These are phyloP conservation scores for Idaea biselata DNA, from an alignment of 2,888 invertebrate genomes.

Conservation along the genomic window DNA sequence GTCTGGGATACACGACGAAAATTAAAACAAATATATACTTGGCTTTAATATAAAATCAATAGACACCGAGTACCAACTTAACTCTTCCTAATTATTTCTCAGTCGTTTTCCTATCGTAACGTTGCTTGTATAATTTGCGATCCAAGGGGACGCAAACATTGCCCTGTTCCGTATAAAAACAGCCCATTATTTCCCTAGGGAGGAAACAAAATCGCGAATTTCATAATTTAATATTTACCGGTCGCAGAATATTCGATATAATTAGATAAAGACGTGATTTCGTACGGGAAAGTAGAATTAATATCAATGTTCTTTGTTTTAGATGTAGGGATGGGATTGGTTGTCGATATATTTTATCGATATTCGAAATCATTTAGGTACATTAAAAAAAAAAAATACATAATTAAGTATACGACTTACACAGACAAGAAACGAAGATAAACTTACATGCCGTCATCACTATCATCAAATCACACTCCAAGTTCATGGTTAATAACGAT, in stretches of 20 bases:
- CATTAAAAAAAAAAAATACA: too few relatives aligned
- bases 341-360: slow-evolving; percentile 20
- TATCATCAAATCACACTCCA: too few relatives aligned
- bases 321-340: slow-evolving; percentile 40
- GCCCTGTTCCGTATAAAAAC: slow-evolving; percentile 73
- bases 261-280: slow-evolving; percentile 78
- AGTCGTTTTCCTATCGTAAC: slow-evolving; percentile 17
- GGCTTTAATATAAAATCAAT: slow-evolving; percentile 1
- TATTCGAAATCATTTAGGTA: slow-evolving; percentile 11
- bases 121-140: slow-evolving; percentile 18
- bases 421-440: too few relatives aligned
- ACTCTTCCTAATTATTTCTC: slow-evolving; percentile 13
- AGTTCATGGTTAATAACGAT: too few relatives aligned
- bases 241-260: slow-evolving; percentile 72
- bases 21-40: too few relatives aligned
- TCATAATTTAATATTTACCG: slow-evolving; percentile 76
- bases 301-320: slow-evolving; percentile 78
- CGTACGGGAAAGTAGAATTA: slow-evolving; percentile 73
- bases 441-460: too few relatives aligned
- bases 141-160: slow-evolving; percentile 33
- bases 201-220: slow-evolving; percentile 63
- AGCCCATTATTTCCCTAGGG: slow-evolving; percentile 72
- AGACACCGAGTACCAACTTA: neutral
- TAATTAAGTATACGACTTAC: too few relatives aligned
- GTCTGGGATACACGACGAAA: too few relatives aligned